These are phyloP conservation scores for Phaethornis superciliosus DNA, from an alignment of 2,113 vertebrate species.

Conservation along the genomic window DNA sequence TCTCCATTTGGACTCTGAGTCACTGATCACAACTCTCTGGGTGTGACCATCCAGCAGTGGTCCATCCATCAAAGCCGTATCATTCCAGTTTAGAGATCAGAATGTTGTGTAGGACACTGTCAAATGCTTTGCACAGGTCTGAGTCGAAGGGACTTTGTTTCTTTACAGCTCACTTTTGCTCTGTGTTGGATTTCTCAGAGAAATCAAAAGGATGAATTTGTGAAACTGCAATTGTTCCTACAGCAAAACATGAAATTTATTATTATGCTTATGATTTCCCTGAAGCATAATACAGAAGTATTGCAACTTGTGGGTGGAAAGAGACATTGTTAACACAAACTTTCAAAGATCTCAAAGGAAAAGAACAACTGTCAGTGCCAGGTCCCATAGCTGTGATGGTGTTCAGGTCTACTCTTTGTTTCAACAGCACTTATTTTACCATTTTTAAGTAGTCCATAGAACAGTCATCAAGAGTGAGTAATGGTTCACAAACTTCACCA, in stretches of 20 bases:
- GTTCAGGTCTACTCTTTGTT: background rate
- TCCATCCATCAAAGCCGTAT: too few relatives aligned
- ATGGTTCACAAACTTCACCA: background rate
- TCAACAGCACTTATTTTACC: background rate
- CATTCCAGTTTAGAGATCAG: too few relatives aligned
- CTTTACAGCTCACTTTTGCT: slow-evolving; percentile 15
- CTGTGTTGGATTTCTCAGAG: background rate
- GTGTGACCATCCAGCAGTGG: too few relatives aligned
- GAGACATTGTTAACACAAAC: background rate
- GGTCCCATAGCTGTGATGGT: background rate
- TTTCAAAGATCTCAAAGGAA: background rate
- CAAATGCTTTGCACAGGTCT: too few relatives aligned
- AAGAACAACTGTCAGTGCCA: background rate
- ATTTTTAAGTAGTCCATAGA: background rate
- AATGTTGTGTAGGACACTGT: too few relatives aligned
- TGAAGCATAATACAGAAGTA: background rate
- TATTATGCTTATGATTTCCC: background rate
- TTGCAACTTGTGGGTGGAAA: background rate
- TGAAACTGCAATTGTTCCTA: slow-evolving; percentile 2
- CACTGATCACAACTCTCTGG: too few relatives aligned
- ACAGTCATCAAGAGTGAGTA: background rate
- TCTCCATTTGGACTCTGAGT: too few relatives aligned
- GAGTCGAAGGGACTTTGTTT: background rate
- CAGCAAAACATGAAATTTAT: background rate
- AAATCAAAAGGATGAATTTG: background rate